These are phyloP conservation scores for Drosophila eohydei DNA, from an alignment of 2,888 invertebrate genomes.

Conservation along the genomic window DNA sequence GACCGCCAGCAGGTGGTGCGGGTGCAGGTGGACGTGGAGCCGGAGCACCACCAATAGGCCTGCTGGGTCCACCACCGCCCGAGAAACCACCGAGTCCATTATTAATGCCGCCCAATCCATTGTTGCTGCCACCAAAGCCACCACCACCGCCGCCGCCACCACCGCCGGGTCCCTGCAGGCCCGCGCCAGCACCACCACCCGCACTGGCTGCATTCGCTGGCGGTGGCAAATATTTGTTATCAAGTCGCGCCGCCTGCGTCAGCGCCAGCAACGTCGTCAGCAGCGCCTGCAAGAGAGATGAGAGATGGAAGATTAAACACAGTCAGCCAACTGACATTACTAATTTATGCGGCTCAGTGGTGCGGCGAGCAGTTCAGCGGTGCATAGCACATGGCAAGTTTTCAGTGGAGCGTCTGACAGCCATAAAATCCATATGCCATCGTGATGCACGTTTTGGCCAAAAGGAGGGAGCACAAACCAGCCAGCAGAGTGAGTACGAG, in stretches of 20 bases:
- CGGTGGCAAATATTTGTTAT: conserved; percentile 87
- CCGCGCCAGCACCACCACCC: conserved; percentile 84
- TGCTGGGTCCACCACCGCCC: conserved; percentile 79
- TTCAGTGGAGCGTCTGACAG: conserved; percentile 33
- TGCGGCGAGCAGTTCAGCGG: conserved; percentile 29
- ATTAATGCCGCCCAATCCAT: conserved; percentile 83
- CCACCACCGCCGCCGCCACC: conserved; percentile 69
- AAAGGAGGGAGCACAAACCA: conserved; percentile 1
- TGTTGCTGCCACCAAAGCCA: conserved; percentile 75
- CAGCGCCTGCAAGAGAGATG: conserved; percentile 84
- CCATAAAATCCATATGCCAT: conserved; percentile 48
- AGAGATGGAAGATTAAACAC: conserved; percentile 74
- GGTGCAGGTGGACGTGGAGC: conserved; percentile 73
- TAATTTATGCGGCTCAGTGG: conserved; percentile 53
- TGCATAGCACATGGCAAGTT: conserved; percentile 34
- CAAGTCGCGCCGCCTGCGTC: conserved; percentile 86
- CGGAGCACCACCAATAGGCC: conserved; percentile 80
- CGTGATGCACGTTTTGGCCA: conserved; percentile 66
- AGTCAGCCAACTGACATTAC: conserved; percentile 31
- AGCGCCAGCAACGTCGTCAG: conserved; percentile 81
- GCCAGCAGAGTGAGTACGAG: neutral
- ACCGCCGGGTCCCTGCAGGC: conserved; percentile 80
- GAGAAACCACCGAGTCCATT: conserved; percentile 82
- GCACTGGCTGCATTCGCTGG: conserved; percentile 85
- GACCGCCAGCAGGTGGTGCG: conserved; percentile 77